Evolutionary conservation across 2,113 vertebrate genomes (phyloP).

Genomic region (Hyperoodon ampullatus): DNA sequence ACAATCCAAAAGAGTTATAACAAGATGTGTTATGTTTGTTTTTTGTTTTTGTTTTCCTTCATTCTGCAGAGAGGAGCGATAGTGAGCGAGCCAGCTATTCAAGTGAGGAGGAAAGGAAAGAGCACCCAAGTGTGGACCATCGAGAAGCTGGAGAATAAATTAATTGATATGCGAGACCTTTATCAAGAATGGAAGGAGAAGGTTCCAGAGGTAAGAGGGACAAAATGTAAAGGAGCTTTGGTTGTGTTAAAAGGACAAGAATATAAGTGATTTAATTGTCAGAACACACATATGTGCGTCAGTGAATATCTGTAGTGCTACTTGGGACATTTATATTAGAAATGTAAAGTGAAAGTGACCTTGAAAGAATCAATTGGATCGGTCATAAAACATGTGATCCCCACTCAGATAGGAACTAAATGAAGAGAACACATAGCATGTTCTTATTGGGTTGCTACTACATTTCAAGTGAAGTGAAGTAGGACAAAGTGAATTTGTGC

Average conservation of each 20-base stretch:
- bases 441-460: background rate
- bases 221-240: background rate
- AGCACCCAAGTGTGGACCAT: slow-evolving; percentile 98
- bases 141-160: slow-evolving; percentile 97
- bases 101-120: slow-evolving; percentile 94
- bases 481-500: background rate
- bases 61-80: slow-evolving; percentile 92
- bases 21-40: background rate
- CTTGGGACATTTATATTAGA: background rate
- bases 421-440: background rate
- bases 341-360: background rate
- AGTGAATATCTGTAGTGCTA: background rate
- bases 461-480: background rate
- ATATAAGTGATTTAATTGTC: background rate
- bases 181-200: slow-evolving; percentile 98
- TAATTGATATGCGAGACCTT: slow-evolving; percentile 98
- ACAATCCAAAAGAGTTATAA: background rate
- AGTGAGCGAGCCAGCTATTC: slow-evolving; percentile 98
- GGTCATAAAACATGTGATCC: too few relatives aligned
- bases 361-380: background rate
- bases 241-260: background rate
- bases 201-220: slow-evolving; percentile 83
- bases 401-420: background rate
- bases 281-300: fast-evolving
- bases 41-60: slow-evolving; percentile 10